Percentiles rank a stretch among this genome's conserved stretches.
Conservation (phyloP, 2,113 vertebrate species). For the Oryzias javanicus region DNA sequence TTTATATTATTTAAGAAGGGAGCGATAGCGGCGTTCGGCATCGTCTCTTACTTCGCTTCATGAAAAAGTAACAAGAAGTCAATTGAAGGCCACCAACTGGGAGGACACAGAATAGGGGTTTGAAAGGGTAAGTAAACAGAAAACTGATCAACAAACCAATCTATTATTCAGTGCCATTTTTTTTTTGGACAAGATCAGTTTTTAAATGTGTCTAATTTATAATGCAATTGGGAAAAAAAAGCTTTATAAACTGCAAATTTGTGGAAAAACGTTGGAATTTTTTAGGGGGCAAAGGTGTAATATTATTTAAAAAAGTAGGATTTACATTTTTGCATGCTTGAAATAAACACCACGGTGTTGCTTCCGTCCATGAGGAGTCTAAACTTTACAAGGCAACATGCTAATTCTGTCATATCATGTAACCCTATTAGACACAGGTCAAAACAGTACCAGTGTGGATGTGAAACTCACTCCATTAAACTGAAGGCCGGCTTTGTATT, state of each 20-base stretch:
- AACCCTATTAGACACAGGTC: slow-evolving; percentile 91
- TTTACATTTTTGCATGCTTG: not conserved
- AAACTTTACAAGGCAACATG: not conserved
- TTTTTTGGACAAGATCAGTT: slow-evolving; percentile 80
- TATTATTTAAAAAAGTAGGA: not conserved
- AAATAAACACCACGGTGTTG: not conserved
- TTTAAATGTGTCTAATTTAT: slow-evolving; percentile 81
- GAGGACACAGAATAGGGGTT: slow-evolving; percentile 87
- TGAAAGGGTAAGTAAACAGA: slow-evolving; percentile 92
- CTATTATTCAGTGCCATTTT: slow-evolving; percentile 90
- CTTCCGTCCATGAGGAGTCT: slow-evolving; percentile 1
- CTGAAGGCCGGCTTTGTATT: slow-evolving; percentile 81
- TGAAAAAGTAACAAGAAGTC: slow-evolving; percentile 92
- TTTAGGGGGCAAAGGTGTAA: slow-evolving; percentile 27
- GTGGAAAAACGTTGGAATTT: slow-evolving; percentile 24
- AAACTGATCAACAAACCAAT: slow-evolving; percentile 86
- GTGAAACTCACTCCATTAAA: slow-evolving; percentile 86
- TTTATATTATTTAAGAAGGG: slow-evolving; percentile 80
- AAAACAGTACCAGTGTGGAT: slow-evolving; percentile 77
- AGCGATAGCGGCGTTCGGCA: slow-evolving; percentile 80
- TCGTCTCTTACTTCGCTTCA: slow-evolving; percentile 89
- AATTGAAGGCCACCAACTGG: slow-evolving; percentile 92
- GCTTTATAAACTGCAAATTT: slow-evolving; percentile 10
- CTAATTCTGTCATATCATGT: slow-evolving; percentile 61
- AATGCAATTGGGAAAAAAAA: slow-evolving; percentile 58